A percentile compares a stretch with the other conserved stretches of the same genome.
These are phyloP conservation scores for Epizoanthus rinbou DNA, from an alignment of 92 coral and sea anemone species.

Conservation along the genomic window DNA sequence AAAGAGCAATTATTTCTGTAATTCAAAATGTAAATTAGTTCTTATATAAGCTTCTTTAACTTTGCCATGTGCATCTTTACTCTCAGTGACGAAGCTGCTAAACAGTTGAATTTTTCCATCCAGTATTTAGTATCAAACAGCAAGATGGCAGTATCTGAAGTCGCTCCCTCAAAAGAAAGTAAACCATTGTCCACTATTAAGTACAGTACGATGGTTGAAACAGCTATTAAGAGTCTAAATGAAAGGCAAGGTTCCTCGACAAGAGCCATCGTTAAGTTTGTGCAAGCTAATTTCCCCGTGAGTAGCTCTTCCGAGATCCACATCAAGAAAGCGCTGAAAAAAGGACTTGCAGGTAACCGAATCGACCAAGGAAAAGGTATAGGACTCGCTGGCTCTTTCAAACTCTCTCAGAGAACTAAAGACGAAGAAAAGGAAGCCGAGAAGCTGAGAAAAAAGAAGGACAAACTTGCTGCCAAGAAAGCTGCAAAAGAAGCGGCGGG, in stretches of 20 bases:
- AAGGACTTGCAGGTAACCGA: constrained; percentile 65
- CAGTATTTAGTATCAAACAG: neutral
- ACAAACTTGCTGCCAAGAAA: constrained; percentile 34
- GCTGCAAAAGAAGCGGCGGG: constrained; percentile 18
- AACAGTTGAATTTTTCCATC: neutral
- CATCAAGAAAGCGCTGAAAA: constrained; percentile 72
- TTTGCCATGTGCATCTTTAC: neutral
- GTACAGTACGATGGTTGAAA: constrained; percentile 87
- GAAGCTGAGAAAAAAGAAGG: constrained; percentile 42
- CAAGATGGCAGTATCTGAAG: constrained; percentile 37
- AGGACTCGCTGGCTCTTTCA: constrained; percentile 88
- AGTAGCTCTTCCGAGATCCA: constrained; percentile 57
- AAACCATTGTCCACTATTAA: constrained; percentile 69
- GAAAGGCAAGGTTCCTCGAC: constrained; percentile 90
- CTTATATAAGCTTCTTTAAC: neutral
- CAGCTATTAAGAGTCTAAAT: constrained; percentile 70
- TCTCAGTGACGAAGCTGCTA: neutral
- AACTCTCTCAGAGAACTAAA: constrained; percentile 72
- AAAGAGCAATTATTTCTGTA: constrained; percentile 2
- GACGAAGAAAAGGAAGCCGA: constrained; percentile 73
- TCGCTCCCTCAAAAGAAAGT: constrained; percentile 22
- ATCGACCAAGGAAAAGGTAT: constrained; percentile 80
- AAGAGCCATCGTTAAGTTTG: constrained; percentile 79
- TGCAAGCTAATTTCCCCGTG: constrained; percentile 73
- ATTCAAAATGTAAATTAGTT: constrained; percentile 24